These are phyloP conservation scores for Ceratosolen solmsi DNA, from an alignment of 1,140 invertebrate species.

Conservation along the genomic window DNA sequence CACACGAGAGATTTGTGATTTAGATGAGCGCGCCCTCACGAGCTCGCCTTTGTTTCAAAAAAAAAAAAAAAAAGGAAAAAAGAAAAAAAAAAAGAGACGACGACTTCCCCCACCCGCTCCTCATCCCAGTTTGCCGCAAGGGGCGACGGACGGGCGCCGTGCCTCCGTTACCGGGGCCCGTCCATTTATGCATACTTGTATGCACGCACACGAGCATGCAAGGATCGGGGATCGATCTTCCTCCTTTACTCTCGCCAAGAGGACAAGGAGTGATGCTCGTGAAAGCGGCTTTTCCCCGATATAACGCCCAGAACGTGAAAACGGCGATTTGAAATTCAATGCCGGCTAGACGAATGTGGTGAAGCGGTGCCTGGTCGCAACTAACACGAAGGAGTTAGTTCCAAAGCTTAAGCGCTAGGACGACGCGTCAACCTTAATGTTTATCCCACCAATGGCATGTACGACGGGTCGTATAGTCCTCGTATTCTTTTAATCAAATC, in stretches of 20 bases:
- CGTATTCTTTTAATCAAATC: neutral
- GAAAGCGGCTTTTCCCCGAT: no score
- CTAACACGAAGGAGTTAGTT: no score
- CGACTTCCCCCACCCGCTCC: neutral
- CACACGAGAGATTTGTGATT: slow-evolving; percentile 71
- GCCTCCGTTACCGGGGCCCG: no score
- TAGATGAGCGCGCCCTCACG: slow-evolving; percentile 68
- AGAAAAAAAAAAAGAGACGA: no score
- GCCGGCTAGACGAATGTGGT: no score
- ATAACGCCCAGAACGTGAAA: no score
- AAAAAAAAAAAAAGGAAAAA: slow-evolving; percentile 18
- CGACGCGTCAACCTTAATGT: neutral
- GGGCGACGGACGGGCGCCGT: slow-evolving; percentile 25
- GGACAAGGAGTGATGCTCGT: no score
- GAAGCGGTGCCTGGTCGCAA: no score
- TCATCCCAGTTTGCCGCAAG: neutral
- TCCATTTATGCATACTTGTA: no score
- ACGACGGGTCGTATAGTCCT: neutral
- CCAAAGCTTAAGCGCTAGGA: no score
- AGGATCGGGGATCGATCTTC: slow-evolving; percentile 24
- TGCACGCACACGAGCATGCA: slow-evolving; percentile 34
- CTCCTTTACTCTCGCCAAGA: no score
- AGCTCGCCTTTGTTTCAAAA: slow-evolving; percentile 64
- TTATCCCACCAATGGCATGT: neutral
- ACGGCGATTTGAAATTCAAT: no score